These are phyloP conservation scores for Zaprionus vittiger DNA, from an alignment of 1,140 invertebrate genomes.

Conservation along the genomic window DNA sequence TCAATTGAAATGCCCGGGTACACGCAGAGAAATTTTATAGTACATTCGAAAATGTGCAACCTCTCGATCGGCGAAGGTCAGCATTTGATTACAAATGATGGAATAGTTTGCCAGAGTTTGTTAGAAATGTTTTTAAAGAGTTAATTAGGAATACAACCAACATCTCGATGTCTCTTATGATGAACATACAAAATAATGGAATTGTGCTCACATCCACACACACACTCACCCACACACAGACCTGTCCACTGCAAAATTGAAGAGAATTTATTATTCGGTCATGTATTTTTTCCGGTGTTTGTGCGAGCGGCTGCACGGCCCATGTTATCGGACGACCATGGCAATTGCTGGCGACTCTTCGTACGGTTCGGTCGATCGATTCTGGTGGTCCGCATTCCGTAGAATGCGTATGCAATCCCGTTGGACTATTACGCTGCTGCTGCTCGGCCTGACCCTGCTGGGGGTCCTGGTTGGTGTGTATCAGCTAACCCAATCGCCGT, in stretches of 20 bases:
- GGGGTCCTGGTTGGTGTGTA: conserved; percentile 37
- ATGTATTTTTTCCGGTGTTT: background rate
- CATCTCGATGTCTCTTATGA: no score
- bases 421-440: conserved; percentile 24
- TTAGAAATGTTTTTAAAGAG: no score
- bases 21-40: background rate
- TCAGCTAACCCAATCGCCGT: conserved; percentile 45
- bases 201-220: no score
- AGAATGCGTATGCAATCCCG: conserved; percentile 34
- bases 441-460: conserved; percentile 21
- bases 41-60: no score
- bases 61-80: no score
- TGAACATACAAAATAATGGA: no score
- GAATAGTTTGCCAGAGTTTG: no score
- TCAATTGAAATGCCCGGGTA: background rate
- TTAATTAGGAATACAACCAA: no score
- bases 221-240: background rate
- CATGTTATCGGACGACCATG: conserved; percentile 20
- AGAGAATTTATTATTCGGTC: conserved; percentile 3
- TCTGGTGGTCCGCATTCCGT: background rate
- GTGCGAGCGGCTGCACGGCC: background rate
- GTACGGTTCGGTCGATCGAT: conserved; percentile 36
- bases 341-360: conserved; percentile 60
- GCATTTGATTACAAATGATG: no score
- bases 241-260: background rate